phyloP scores from a whole-genome alignment of 2,113 vertebrate genomes.

The Dolichallabes microphthalmus region DNA sequence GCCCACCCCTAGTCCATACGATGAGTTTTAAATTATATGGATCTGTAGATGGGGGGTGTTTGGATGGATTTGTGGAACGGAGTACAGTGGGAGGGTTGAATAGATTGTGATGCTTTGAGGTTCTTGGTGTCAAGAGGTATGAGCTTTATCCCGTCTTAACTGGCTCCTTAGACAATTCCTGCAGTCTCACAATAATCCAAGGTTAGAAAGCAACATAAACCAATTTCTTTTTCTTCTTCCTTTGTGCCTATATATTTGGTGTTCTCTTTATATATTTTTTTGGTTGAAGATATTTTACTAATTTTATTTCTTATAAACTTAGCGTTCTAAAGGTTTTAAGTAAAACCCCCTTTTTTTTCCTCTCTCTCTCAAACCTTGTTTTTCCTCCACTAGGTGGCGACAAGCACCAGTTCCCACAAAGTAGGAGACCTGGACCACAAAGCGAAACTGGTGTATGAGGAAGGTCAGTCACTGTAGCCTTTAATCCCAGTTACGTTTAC shows the following conservation, averaged over 20 bases:
- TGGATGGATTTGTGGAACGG: too few species aligned
- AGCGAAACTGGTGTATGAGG: slow-evolving; percentile 93
- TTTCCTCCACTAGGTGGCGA: slow-evolving; percentile 78
- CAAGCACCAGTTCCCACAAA: slow-evolving; percentile 67
- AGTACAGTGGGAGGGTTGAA: too few species aligned
- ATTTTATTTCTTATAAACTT: not conserved
- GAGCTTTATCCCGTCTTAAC: too few species aligned
- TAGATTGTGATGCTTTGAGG: too few species aligned
- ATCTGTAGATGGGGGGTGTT: too few species aligned
- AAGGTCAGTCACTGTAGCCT: slow-evolving; percentile 74
- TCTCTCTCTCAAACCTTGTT: not conserved
- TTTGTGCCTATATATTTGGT: too few species aligned
- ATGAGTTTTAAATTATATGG: too few species aligned
- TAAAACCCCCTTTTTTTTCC: not conserved
- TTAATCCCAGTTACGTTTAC: not conserved
- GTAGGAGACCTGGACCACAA: slow-evolving; percentile 74
- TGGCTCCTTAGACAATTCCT: too few species aligned
- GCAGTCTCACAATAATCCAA: not conserved
- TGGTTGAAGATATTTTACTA: too few species aligned
- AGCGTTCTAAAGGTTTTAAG: not conserved
- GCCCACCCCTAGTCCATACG: too few species aligned
- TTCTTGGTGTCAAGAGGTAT: too few species aligned
- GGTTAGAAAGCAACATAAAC: not conserved
- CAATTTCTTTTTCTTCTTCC: not conserved
- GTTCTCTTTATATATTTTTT: too few species aligned